Evolutionary conservation across 2,797 vertebrate species (phyloP).

Genomic region (Poecilia gillii): DNA sequence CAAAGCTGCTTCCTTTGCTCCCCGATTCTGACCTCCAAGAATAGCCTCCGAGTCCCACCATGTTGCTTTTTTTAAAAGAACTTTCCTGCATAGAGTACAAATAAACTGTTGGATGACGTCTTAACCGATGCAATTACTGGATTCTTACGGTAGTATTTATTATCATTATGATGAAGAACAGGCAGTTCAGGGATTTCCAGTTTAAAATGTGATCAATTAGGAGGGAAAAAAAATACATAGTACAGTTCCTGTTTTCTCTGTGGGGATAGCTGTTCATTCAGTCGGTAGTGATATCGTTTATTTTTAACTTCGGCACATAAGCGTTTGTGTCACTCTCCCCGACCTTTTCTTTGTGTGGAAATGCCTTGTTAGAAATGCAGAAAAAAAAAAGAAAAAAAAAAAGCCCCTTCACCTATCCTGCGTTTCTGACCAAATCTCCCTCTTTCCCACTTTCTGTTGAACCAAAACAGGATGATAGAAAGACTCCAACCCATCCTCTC

Average conservation of each 20-base stretch:
- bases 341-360: conserved; percentile 31
- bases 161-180: conserved; percentile 21
- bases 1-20: conserved; percentile 59
- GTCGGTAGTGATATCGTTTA: conserved; percentile 13
- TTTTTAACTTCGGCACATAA: conserved; percentile 26
- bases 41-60: conserved; percentile 54
- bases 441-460: conserved; percentile 18
- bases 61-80: conserved; percentile 51
- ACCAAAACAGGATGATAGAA: conserved; percentile 41
- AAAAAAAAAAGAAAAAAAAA: background rate
- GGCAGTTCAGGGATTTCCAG: conserved; percentile 31
- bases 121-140: conserved; percentile 41
- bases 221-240: background rate
- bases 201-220: conserved; percentile 30
- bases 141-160: conserved; percentile 35
- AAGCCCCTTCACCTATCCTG: conserved; percentile 11
- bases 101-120: conserved; percentile 41
- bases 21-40: conserved; percentile 56
- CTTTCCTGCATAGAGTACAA: conserved; percentile 40
- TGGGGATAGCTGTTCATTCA: conserved; percentile 21
- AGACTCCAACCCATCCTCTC: conserved; percentile 47
- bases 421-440: conserved; percentile 24
- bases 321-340: conserved; percentile 35
- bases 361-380: conserved; percentile 36
- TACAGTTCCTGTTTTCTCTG: conserved; percentile 12